phyloP scores from a whole-genome alignment of 2,888 invertebrate species.

The Gibbula magus region DNA sequence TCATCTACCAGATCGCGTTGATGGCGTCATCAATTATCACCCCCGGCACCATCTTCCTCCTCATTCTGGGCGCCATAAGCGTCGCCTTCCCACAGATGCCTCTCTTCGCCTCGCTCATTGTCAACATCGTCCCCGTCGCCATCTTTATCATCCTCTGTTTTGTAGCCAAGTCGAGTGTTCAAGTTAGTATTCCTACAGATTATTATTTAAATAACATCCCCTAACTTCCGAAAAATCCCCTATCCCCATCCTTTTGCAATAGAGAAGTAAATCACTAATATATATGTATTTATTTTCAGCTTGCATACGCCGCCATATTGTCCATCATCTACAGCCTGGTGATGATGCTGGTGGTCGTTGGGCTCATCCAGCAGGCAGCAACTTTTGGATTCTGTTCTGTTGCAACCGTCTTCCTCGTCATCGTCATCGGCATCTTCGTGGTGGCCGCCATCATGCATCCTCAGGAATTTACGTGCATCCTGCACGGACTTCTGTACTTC shows the following conservation, averaged over 20 bases:
- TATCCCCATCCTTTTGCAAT: too few relatives aligned
- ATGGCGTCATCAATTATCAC: slow-evolving; percentile 91
- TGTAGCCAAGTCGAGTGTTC: slow-evolving; percentile 74
- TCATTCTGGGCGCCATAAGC: slow-evolving; percentile 81
- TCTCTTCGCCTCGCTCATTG: slow-evolving; percentile 77
- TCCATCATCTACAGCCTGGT: slow-evolving; percentile 96
- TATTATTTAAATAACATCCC: background rate
- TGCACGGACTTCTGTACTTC: slow-evolving; percentile 85
- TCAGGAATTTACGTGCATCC: slow-evolving; percentile 81
- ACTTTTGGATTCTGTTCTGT: slow-evolving; percentile 95
- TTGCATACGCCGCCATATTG: slow-evolving; percentile 93
- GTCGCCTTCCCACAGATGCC: slow-evolving; percentile 77
- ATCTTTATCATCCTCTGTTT: slow-evolving; percentile 66
- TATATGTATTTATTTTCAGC: too few relatives aligned
- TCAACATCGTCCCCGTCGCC: slow-evolving; percentile 65
- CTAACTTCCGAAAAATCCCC: too few relatives aligned
- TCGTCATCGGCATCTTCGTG: slow-evolving; percentile 91
- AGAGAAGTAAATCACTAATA: too few relatives aligned
- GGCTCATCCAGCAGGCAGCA: slow-evolving; percentile 95
- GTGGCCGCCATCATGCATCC: slow-evolving; percentile 98
- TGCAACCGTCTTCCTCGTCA: slow-evolving; percentile 97
- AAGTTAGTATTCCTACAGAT: slow-evolving; percentile 79
- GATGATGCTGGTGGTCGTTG: slow-evolving; percentile 99
- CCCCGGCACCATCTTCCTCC: slow-evolving; percentile 83
- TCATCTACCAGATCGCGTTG: slow-evolving; percentile 67